These are phyloP conservation scores for Chitala chitala DNA, from an alignment of 2,113 vertebrate genomes.

Conservation along the genomic window DNA sequence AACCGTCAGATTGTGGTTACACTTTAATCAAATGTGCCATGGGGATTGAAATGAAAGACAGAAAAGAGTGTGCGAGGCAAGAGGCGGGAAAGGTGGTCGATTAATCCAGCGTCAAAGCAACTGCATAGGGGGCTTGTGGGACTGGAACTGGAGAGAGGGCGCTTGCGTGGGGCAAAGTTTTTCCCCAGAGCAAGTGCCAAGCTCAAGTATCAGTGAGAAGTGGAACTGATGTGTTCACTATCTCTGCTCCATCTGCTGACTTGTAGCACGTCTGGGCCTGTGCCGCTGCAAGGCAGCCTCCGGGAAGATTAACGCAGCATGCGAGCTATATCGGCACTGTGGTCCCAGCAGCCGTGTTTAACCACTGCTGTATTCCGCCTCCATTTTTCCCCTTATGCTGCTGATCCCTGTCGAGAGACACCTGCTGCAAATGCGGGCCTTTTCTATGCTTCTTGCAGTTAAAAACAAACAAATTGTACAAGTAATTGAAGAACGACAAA, in stretches of 20 bases:
- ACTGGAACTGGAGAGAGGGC: conserved; percentile 47
- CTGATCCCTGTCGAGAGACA: neutral
- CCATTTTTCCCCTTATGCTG: neutral
- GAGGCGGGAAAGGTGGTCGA: conserved; percentile 7
- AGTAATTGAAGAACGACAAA: neutral
- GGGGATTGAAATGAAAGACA: conserved; percentile 20
- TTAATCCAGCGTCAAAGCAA: conserved; percentile 23
- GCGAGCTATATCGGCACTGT: neutral
- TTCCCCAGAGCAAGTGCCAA: neutral
- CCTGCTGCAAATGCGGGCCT: neutral
- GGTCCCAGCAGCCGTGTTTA: neutral
- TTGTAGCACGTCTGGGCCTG: neutral
- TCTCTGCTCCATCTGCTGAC: neutral
- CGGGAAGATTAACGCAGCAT: conserved; percentile 1
- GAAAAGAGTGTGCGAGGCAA: conserved; percentile 7
- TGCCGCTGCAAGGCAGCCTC: neutral
- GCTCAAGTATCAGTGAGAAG: neutral
- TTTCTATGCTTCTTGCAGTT: neutral
- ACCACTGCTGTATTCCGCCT: neutral
- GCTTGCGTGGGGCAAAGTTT: conserved; percentile 39
- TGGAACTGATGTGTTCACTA: neutral
- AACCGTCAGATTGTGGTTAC: conserved; percentile 42
- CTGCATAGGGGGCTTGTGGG: conserved; percentile 5
- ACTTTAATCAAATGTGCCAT: conserved; percentile 45
- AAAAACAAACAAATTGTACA: neutral